Conservation (phyloP, 2,888 invertebrate genomes). For the Acleris emargana region DNA sequence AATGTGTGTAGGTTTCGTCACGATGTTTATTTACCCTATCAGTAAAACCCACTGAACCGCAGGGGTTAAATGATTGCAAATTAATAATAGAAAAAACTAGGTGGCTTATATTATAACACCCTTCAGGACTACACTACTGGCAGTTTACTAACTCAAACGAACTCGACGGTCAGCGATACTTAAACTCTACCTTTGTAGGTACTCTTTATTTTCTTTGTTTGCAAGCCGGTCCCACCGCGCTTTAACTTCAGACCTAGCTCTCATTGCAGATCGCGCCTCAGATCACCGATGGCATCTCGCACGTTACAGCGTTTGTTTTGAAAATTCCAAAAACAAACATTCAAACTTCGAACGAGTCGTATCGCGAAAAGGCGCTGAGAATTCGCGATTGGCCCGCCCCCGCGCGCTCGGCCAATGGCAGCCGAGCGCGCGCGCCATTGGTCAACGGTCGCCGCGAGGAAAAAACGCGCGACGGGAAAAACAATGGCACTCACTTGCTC, state of each 20-base stretch:
- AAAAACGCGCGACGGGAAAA: constrained; percentile 66
- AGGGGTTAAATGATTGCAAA: too few relatives aligned
- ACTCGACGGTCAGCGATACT: too few relatives aligned
- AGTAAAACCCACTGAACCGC: too few relatives aligned
- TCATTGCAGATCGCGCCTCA: constrained; percentile 13
- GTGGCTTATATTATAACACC: too few relatives aligned
- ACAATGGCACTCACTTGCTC: constrained; percentile 74
- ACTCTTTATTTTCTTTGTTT: neutral
- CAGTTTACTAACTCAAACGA: too few relatives aligned
- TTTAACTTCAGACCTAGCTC: neutral
- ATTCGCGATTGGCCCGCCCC: constrained; percentile 58
- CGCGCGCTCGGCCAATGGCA: constrained; percentile 61
- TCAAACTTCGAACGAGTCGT: constrained; percentile 40
- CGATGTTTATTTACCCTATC: too few relatives aligned
- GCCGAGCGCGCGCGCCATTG: constrained; percentile 58
- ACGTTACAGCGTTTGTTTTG: constrained; percentile 42
- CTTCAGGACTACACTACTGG: too few relatives aligned
- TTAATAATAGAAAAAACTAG: too few relatives aligned
- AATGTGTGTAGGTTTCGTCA: too few relatives aligned
- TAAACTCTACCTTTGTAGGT: too few relatives aligned
- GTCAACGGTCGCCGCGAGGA: constrained; percentile 54
- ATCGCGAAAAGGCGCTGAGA: constrained; percentile 63
- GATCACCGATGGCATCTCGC: constrained; percentile 27
- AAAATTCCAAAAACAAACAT: constrained; percentile 63
- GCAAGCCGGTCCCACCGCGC: neutral